phyloP scores from a whole-genome alignment of 2,797 vertebrate species.

The Bovichtus variegatus region DNA sequence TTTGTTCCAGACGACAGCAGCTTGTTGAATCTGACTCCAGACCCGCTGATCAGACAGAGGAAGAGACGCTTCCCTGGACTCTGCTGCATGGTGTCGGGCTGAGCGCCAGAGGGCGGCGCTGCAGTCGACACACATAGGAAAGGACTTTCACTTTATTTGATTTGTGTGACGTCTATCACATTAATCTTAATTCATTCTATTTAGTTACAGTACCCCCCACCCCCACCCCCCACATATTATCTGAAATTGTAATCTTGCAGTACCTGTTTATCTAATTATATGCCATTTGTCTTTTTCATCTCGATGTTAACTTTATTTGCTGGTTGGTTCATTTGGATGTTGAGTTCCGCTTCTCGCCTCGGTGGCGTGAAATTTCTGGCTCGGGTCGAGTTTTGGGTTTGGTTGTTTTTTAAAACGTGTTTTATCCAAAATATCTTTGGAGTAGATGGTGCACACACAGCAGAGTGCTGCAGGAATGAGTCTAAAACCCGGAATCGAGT shows the following conservation, averaged over 20 bases:
- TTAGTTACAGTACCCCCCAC: background rate
- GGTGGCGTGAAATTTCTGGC: background rate
- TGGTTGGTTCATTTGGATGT: background rate
- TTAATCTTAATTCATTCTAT: background rate
- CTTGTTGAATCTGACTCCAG: constrained; percentile 95
- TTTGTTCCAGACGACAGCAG: constrained; percentile 94
- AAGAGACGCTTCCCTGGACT: constrained; percentile 97
- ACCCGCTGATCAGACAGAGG: constrained; percentile 92
- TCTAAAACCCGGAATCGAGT: no score
- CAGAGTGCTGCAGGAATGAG: no score
- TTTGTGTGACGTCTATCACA: background rate
- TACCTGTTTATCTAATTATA: constrained; percentile 1
- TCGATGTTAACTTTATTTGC: background rate
- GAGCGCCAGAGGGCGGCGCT: constrained; percentile 60
- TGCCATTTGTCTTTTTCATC: background rate
- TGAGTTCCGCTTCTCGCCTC: background rate
- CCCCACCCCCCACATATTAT: no score
- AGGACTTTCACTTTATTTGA: constrained; percentile 19
- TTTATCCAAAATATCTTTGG: background rate
- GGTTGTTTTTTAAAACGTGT: constrained; percentile 6
- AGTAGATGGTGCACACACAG: background rate
- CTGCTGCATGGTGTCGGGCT: constrained; percentile 96
- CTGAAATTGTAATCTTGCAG: constrained; percentile 50
- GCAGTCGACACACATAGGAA: constrained; percentile 14
- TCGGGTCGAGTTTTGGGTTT: background rate